Evolutionary conservation across 2,113 vertebrate genomes (phyloP).

Genomic region (Cinclus mexicanus): DNA sequence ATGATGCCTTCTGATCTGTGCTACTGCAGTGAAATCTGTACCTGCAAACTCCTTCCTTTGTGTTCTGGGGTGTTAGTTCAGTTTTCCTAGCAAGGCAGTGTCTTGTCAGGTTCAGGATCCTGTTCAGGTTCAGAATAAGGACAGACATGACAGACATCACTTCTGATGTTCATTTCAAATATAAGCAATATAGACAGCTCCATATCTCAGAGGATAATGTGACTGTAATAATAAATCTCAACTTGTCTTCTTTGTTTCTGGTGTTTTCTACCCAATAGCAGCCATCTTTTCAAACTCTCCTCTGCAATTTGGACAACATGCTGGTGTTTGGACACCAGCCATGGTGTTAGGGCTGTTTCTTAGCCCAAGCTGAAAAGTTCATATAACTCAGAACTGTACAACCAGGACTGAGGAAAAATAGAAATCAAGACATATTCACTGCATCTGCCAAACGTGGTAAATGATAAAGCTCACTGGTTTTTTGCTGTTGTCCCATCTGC

Average conservation of each 20-base stretch:
- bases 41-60: neutral
- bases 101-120: neutral
- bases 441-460: neutral
- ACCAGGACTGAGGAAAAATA: neutral
- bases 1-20: neutral
- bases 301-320: neutral
- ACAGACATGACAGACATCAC: neutral
- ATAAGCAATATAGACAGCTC: neutral
- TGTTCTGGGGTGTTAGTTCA: neutral
- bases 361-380: neutral
- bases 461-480: accelerated
- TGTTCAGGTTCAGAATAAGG: neutral
- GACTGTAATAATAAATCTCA: neutral
- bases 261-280: neutral
- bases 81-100: neutral
- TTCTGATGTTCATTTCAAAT: neutral
- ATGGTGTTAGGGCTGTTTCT: neutral
- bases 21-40: neutral
- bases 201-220: neutral
- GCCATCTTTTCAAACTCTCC: neutral
- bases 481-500: neutral
- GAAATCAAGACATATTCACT: neutral
- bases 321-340: no score
- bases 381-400: neutral
- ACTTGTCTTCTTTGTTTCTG: neutral